Conservation (phyloP, 2,797 vertebrate genomes). For the Manis pentadactyla region DNA sequence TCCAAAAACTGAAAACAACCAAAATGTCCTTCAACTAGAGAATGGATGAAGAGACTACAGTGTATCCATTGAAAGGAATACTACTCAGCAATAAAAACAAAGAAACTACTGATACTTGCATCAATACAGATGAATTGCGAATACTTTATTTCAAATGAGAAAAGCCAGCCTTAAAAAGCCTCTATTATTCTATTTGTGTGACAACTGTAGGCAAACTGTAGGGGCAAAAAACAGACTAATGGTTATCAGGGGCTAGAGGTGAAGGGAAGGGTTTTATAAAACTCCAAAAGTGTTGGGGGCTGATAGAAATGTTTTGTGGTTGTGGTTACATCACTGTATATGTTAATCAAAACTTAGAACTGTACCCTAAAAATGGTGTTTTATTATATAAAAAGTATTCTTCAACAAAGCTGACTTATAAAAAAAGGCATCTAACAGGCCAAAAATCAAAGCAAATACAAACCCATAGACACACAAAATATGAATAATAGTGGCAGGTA, state of each 20-base stretch:
- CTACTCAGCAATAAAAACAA: background rate
- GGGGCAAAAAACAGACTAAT: background rate
- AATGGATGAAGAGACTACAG: background rate
- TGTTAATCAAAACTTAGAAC: background rate
- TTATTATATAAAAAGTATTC: slow-evolving; percentile 33
- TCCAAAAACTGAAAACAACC: background rate
- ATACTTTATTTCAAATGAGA: background rate
- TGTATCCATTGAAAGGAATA: background rate
- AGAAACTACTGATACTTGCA: background rate
- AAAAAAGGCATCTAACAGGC: background rate
- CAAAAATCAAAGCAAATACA: background rate
- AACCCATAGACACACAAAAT: background rate
- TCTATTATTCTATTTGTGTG: background rate
- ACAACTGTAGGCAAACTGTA: background rate
- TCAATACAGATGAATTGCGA: background rate
- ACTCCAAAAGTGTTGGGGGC: background rate
- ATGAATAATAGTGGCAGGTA: background rate
- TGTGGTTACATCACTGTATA: background rate
- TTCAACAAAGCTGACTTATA: background rate
- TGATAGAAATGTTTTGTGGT: background rate
- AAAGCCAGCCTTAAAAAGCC: background rate
- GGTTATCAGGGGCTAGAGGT: background rate
- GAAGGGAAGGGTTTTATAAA: background rate
- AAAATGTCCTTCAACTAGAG: background rate
- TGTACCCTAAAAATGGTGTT: background rate